phyloP scores from a whole-genome alignment of 92 coral and sea anemone species.

The Phymanthus crucifer region DNA sequence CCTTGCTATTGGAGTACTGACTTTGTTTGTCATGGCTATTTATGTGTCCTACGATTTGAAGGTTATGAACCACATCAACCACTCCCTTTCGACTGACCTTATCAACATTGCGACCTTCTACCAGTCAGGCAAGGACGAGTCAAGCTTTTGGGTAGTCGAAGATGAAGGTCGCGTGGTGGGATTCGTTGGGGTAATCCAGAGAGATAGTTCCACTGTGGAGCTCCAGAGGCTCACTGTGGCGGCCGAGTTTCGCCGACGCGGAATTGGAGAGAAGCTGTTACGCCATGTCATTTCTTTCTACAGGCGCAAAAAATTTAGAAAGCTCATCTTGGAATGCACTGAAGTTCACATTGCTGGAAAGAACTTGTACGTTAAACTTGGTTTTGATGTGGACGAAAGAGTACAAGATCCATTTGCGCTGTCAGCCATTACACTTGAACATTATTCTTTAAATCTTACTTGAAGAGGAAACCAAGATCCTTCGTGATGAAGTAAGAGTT shows the following conservation, averaged over 20 bases:
- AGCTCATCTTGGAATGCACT: constrained; percentile 68
- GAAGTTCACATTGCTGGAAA: constrained; percentile 75
- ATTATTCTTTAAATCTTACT: constrained; percentile 44
- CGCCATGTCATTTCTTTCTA: constrained; percentile 57
- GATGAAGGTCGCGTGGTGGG: constrained; percentile 53
- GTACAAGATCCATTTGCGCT: constrained; percentile 47
- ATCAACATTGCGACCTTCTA: constrained; percentile 52
- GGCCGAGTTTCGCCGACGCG: constrained; percentile 57
- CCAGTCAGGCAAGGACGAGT: constrained; percentile 55
- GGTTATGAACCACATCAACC: constrained; percentile 59
- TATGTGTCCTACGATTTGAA: constrained; percentile 51
- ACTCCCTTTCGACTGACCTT: constrained; percentile 65
- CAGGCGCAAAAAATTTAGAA: constrained; percentile 49
- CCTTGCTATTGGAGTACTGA: constrained; percentile 17
- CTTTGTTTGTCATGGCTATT: constrained; percentile 26
- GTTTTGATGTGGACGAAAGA: constrained; percentile 50
- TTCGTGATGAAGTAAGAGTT: constrained; percentile 5
- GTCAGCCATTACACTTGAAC: constrained; percentile 58
- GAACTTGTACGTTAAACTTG: constrained; percentile 64
- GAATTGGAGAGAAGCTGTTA: constrained; percentile 68
- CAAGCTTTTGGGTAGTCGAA: constrained; percentile 76
- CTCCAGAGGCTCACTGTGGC: constrained; percentile 77
- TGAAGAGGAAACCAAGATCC: neutral
- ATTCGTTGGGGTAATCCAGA: constrained; percentile 65
- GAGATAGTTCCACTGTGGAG: constrained; percentile 55